Percentiles rank a stretch among this genome's conserved stretches.
These are phyloP conservation scores for Lerema accius DNA, from an alignment of 1,140 invertebrate species.

Conservation along the genomic window DNA sequence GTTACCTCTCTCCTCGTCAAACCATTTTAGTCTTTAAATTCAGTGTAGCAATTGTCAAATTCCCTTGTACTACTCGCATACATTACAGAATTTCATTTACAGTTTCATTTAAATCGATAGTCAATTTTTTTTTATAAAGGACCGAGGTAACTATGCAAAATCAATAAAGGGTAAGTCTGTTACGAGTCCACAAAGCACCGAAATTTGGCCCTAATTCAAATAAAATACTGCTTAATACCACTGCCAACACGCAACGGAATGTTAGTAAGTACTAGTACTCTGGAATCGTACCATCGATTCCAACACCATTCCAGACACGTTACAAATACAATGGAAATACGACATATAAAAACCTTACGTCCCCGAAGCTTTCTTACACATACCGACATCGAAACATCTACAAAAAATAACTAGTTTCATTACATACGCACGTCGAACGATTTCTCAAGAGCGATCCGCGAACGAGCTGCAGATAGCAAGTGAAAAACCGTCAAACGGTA, in stretches of 20 bases:
- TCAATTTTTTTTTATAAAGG: no score
- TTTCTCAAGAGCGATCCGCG: slow-evolving; percentile 8
- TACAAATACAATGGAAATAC: slow-evolving; percentile 24
- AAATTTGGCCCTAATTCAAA: slow-evolving; percentile 38
- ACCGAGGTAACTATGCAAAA: slow-evolving; percentile 17
- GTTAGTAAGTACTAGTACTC: slow-evolving; percentile 17
- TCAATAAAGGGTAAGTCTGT: slow-evolving; percentile 5
- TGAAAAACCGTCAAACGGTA: slow-evolving; percentile 14
- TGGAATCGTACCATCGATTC: slow-evolving; percentile 13
- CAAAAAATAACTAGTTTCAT: slow-evolving; percentile 11
- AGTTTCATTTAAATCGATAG: no score
- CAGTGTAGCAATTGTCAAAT: no score
- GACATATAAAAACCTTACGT: slow-evolving; percentile 23
- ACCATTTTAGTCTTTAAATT: no score
- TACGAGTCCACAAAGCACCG: slow-evolving; percentile 36
- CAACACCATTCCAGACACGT: slow-evolving; percentile 23
- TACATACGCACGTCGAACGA: slow-evolving; percentile 17
- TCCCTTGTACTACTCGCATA: no score
- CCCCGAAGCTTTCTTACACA: slow-evolving; percentile 19
- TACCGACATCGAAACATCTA: slow-evolving; percentile 10
- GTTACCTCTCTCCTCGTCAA: slow-evolving; percentile 24
- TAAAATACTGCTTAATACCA: slow-evolving; percentile 37
- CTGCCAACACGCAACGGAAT: slow-evolving; percentile 45
- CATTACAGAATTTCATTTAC: no score
- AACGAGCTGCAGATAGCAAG: neutral